Base-by-base conservation (phyloP, 2,888 invertebrate species). In the Odontocerum albicorne region DNA sequence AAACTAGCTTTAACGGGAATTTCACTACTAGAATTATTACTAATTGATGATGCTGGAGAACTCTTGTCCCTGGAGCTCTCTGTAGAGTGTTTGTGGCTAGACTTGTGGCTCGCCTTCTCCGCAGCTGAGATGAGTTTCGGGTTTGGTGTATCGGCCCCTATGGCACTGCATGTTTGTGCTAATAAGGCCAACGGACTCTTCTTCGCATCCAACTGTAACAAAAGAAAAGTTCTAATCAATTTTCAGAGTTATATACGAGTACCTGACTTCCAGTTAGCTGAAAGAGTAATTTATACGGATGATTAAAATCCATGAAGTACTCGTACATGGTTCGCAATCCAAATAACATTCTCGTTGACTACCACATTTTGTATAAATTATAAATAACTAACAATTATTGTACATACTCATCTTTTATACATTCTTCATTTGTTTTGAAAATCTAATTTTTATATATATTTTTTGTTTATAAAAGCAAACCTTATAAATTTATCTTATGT, bases 151-250 rank as follows among this genome's bases (percentile, higher is more conserved):
- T 96, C 96, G 3, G 91, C 87, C 62, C 96, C 97, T 68, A 97
- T 97, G 69, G 95, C 96, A 72, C 95, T 96, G 81, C 97, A 97
- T 49, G 97, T 97, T 74, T 96, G 96, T 47, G 96, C 96, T 66
- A 97, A 79, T 59, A 97, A 80, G 43, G 96, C 96, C 72, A 97
- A 77, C 13, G 97, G 97, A 77, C 95, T 96, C 79, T 96, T 96
- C 82, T 96, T 96, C 63, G 95, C 93, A 78, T 96, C 96, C 84
- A 96, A 82, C 96, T 96, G 87, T 63, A 89, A 89, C 72, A 50
- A 51, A 22, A 43, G n/a, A 2, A 21, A 50, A 43, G n/a, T n/a
- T n/a, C n/a, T n/a, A n/a, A n/a, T n/a, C n/a, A n/a, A n/a, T n/a
- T n/a, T n/a, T n/a, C n/a, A n/a, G 35, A 7, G 12, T 35, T 15